Evolutionary conservation across 2,888 invertebrate species (phyloP).

Genomic region (Deroplatys truncata): DNA sequence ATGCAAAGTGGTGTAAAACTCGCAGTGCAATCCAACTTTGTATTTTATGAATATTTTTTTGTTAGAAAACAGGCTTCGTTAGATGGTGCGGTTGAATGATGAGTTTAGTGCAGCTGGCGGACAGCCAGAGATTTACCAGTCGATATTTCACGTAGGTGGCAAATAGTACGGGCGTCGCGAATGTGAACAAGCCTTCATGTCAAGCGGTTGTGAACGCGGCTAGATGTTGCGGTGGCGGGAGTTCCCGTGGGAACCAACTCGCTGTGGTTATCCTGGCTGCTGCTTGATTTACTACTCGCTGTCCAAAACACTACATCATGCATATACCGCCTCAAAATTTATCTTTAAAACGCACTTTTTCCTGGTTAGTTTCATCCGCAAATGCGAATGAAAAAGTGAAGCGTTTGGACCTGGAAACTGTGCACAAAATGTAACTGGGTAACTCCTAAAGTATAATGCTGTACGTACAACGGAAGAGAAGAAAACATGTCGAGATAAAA

Average conservation of each 20-base stretch:
- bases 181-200: neutral
- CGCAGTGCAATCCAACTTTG: no score
- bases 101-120: neutral
- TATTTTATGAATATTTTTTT: neutral
- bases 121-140: neutral
- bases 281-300: neutral
- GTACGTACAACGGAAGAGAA: no score
- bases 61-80: neutral
- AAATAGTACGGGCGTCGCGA: neutral
- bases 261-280: neutral
- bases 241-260: neutral
- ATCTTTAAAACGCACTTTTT: neutral
- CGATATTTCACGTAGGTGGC: neutral
- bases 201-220: neutral
- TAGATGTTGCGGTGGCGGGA: neutral
- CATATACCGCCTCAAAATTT: neutral
- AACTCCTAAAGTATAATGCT: no score
- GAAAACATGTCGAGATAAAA: no score
- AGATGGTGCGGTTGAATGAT: neutral
- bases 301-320: neutral
- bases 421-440: no score
- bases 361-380: neutral
- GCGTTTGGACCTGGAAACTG: neutral
- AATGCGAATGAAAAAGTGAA: neutral
- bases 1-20: no score